Base-by-base conservation (phyloP, 1,140 invertebrate species). In the Mesaphorura yosii region DNA sequence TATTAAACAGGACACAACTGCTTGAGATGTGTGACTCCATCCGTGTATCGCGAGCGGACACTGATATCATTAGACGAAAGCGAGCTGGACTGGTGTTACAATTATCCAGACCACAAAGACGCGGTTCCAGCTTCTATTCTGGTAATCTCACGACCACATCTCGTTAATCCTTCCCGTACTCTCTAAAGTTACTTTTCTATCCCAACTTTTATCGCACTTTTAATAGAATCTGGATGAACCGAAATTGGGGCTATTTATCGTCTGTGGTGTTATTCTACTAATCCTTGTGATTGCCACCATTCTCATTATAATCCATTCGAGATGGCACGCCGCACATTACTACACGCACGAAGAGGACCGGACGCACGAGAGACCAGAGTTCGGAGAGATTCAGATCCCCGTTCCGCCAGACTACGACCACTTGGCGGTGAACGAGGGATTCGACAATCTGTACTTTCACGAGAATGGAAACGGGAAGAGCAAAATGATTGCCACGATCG, bases 321-420 rank as follows among this genome's bases (percentile, higher is more conserved):
- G 74, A 37, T 71, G 78, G 17, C 78, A 81, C 55, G 75, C 79
- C 0, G 80, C 80, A 10, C 76, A 76, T 29, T 84, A 84, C 64
- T 83, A 84, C 66, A 83, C 81, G 0, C 75, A 82, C 64, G 81
- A 83, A 66, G 79, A 80, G 58, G 78, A 80, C 59, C 65, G 76
- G 14, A n/a, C n/a, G n/a, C n/a, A n/a, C n/a, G 65, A 70, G 37
- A 12, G 40, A 10, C 58, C 58, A 5, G 58, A 59, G 53, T 55
- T 59, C 10, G 58, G 58, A 2, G 55, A 48, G n/a, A 52, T 53
- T 10, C 53, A 47, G 12, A 52, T 55, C 7, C 58, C 58, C 0
- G 15, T 53, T 14, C 51, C 51, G 1, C 54, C 54, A 45, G 58
- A 55, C 25, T 59, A 59, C 25, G 58, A 59, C 28, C 39, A 59